phyloP scores from a whole-genome alignment of 1,140 invertebrate species.

The Zaprionus gabonicus region DNA sequence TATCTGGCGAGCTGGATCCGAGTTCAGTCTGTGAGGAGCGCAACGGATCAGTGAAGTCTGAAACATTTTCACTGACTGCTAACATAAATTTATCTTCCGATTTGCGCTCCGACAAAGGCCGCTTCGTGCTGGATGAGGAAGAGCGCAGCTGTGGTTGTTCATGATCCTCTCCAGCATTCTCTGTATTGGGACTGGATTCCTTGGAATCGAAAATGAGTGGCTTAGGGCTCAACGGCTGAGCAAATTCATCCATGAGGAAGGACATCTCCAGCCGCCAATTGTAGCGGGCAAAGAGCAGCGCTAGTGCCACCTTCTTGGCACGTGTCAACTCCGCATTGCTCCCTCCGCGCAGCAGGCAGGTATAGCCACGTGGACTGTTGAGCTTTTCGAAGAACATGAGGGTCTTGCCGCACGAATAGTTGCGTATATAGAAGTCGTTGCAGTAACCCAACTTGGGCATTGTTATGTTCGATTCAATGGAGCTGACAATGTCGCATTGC shows the following conservation, averaged over 20 bases:
- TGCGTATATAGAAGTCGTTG: constrained; percentile 93
- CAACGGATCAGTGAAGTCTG: constrained; percentile 92
- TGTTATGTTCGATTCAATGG: constrained; percentile 94
- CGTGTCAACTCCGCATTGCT: constrained; percentile 90
- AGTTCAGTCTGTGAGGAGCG: constrained; percentile 83
- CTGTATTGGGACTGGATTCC: constrained; percentile 68
- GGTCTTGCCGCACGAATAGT: constrained; percentile 89
- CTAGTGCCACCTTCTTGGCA: constrained; percentile 92
- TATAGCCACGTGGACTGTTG: constrained; percentile 92
- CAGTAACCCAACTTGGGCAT: constrained; percentile 94
- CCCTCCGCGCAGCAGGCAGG: constrained; percentile 94
- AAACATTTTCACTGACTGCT: constrained; percentile 85
- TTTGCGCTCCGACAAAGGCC: constrained; percentile 51
- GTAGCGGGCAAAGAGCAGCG: constrained; percentile 94
- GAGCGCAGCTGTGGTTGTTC: constrained; percentile 43
- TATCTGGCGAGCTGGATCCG: constrained; percentile 26
- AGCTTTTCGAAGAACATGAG: constrained; percentile 98
- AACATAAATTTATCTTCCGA: constrained; percentile 86
- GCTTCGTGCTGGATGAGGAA: constrained; percentile 28
- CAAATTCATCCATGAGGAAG: constrained; percentile 91
- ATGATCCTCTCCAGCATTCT: constrained; percentile 37
- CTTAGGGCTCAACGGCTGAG: constrained; percentile 84
- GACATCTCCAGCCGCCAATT: constrained; percentile 96
- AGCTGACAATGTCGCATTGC: constrained; percentile 94
- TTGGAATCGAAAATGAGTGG: constrained; percentile 81